Evolutionary conservation across 2,888 invertebrate species (phyloP), one percentile per base, ranked within the genome.

Genomic region (Syritta pipiens): DNA sequence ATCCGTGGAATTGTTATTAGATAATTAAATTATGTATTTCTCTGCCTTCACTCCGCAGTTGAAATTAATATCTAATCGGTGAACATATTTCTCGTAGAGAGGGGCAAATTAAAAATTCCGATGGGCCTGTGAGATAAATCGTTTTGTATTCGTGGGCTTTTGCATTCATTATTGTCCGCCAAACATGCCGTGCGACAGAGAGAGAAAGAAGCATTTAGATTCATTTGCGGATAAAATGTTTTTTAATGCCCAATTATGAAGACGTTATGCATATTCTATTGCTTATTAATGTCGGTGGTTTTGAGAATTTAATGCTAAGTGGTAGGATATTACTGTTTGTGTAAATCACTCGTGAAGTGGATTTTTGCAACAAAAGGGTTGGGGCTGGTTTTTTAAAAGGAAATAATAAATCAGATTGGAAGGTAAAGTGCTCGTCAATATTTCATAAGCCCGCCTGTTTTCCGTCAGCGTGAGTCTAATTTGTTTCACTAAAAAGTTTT

Each of bases 221-320:
- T 51, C 44, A 63, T 77, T 46, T 40, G 32, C 37, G 44, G 63
- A 65, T 71, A 77, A 55, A 6, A 20, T 37, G 9, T 44, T 24
- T 40, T 28, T 67, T 67, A 67, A 60, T 24, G 48, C 9, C 48
- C 35, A 28, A 51, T 77, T 71, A 77, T 62, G 63, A 53, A 51
- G 51, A 26, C 44, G 49, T 57, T 69, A 71, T 76, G 48, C 63
- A 77, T 77, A 77, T 65, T 65, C 59, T 65, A 71, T 77, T 59
- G 55, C 65, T 40, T 60, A 60, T 67, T 77, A 72, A 55, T 67
- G 72, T 59, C 72, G 60, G 48, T 48, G n/a, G 55, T 46, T 71
- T 59, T 35, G 10, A 32, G 35, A 9, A 44, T 48, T 32, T 37
- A 30, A 46, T 49, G 22, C n/a, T 51, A 57, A 44, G 30, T 10